Base-by-base conservation (phyloP, 2,113 vertebrate species). In the Hippocampus abdominalis region DNA sequence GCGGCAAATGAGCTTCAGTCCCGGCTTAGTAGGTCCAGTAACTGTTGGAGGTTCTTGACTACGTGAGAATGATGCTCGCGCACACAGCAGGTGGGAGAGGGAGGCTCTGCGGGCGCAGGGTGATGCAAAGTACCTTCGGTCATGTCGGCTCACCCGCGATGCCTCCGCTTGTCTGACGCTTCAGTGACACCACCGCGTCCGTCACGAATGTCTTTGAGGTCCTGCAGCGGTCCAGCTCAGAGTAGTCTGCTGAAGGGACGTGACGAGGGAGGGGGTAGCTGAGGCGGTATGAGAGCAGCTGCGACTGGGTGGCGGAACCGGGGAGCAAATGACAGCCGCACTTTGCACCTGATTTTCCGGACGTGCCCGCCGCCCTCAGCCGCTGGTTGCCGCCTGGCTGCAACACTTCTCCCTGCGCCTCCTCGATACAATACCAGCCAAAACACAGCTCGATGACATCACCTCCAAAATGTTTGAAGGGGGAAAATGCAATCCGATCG, bases 311-410 rank as follows among this genome's bases (percentile, higher is more conserved):
- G 89, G 89, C 84, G 80, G 83, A 88, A 80, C 86, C 79, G 7
- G 86, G 79, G 77, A 84, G 85, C 84, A 91, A 91, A 89, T 86
- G 86, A 89, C 88, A 88, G 87, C 86, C 82, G 84, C 88, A 87
- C 90, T 88, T 83, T 91, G 92, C 91, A 93, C 90, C 91, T 93
- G 92, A 93, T 93, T 91, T 89, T 81, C 84, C 84, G 87, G 84
- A 91, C 84, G 88, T 84, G 87, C 81, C 80, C 68, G 75, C 85
- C 76, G 66, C 79, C 73, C 74, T 87, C 76, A 89, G 81, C 85
- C 86, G 86, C 87, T 87, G 84, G 74, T 84, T 76, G 67, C 81
- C 73, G 83, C 77, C 87, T 69, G 87, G 81, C 82, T 81, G 84
- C 87, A 75, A 81, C 18, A 69, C 80, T 84, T 79, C 78, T 87